These are phyloP conservation scores for Polymixis flavicincta DNA, from an alignment of 2,888 invertebrate genomes.

Conservation along the genomic window DNA sequence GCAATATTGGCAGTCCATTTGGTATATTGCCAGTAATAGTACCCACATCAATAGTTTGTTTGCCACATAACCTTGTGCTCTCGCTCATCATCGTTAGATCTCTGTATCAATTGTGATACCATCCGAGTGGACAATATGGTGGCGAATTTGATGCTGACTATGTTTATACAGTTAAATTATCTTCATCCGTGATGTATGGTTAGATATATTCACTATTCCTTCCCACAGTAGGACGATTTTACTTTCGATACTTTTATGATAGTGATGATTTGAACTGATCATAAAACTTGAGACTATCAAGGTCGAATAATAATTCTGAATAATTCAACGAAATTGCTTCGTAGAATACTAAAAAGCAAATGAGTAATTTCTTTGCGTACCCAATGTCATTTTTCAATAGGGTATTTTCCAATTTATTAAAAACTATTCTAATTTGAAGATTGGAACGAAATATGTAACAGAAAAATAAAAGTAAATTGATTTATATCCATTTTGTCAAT, in stretches of 20 bases:
- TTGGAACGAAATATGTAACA: too few relatives aligned
- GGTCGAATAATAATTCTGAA: conserved; percentile 10
- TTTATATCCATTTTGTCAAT: too few relatives aligned
- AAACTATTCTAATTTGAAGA: too few relatives aligned
- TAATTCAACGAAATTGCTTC: background rate
- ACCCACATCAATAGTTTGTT: conserved; percentile 1
- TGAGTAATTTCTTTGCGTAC: background rate
- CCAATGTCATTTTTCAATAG: background rate
- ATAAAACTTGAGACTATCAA: conserved; percentile 3
- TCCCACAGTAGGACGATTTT: background rate
- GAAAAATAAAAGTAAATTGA: too few relatives aligned
- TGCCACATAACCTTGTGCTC: conserved; percentile 13
- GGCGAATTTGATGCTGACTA: background rate
- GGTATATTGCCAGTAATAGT: conserved; percentile 21
- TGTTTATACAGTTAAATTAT: background rate
- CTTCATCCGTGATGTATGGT: background rate
- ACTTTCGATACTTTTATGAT: conserved; percentile 11
- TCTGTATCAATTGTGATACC: conserved; percentile 10
- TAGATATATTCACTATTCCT: background rate
- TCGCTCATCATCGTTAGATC: conserved; percentile 3
- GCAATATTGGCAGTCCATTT: conserved; percentile 28
- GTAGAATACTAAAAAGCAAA: background rate
- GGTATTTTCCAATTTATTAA: too few relatives aligned
- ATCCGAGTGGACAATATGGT: background rate
- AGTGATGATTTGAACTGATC: conserved; percentile 15